Conservation (phyloP, 2,797 vertebrate species). For the Neoniphon sammara region DNA sequence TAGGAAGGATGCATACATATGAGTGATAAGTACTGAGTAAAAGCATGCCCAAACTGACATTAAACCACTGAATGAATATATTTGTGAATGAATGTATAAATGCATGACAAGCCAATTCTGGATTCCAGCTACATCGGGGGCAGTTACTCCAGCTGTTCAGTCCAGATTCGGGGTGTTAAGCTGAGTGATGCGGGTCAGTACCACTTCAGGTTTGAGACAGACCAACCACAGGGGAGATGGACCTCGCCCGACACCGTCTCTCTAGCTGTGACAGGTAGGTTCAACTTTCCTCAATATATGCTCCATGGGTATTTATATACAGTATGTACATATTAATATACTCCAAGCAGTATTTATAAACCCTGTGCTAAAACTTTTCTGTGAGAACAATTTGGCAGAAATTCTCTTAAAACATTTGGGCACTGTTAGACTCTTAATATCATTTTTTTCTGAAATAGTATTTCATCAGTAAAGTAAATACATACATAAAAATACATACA, state of each 20-base stretch:
- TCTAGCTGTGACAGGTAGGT: conserved; percentile 81
- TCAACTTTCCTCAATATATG: too few species aligned
- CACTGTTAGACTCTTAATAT: neutral
- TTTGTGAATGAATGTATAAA: neutral
- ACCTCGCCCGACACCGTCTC: conserved; percentile 81
- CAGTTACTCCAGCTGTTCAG: conserved; percentile 81
- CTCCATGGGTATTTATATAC: too few species aligned
- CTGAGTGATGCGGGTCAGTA: conserved; percentile 83
- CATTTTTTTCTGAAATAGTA: too few species aligned
- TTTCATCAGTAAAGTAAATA: too few species aligned
- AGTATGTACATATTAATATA: too few species aligned
- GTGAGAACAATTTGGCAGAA: neutral
- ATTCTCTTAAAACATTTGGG: neutral
- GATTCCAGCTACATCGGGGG: conserved; percentile 78
- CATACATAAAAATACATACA: too few species aligned
- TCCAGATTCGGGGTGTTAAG: conserved; percentile 80
- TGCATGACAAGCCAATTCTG: neutral
- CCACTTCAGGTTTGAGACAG: conserved; percentile 85
- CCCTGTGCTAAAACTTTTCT: neutral
- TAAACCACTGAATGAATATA: neutral
- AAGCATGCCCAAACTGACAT: neutral
- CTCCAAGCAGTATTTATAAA: neutral
- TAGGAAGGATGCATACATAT: too few species aligned
- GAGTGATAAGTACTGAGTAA: too few species aligned
- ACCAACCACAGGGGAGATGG: conserved; percentile 82